Percentiles rank a stretch among this genome's conserved stretches.
phyloP scores from a whole-genome alignment of 2,113 vertebrate genomes.

The Tamias sibiricus region DNA sequence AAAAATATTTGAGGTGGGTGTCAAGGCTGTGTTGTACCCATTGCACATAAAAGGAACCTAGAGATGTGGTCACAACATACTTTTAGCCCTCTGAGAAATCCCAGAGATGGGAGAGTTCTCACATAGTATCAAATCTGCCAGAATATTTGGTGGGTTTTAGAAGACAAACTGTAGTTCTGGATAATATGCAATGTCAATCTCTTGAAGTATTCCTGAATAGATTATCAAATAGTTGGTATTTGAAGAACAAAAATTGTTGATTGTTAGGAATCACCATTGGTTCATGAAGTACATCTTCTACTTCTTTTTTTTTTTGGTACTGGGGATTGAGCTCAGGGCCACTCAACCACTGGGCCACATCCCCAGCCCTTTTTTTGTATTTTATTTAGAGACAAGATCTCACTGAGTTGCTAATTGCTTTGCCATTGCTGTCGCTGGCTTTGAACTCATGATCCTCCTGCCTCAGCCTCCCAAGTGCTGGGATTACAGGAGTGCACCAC shows the following conservation, averaged over 20 bases:
- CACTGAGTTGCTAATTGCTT: too few relatives aligned
- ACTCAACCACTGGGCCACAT: too few relatives aligned
- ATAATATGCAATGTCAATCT: background rate
- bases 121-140: background rate
- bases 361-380: too few relatives aligned
- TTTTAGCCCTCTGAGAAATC: background rate
- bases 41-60: background rate
- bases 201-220: background rate
- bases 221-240: conserved; percentile 28
- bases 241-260: background rate
- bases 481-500: too few relatives aligned
- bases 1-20: background rate
- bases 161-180: background rate
- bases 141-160: background rate
- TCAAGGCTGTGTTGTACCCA: background rate
- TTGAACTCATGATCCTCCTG: too few relatives aligned
- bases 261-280: background rate
- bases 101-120: background rate
- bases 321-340: too few relatives aligned
- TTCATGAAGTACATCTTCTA: conserved; percentile 29
- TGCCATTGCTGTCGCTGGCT: too few relatives aligned
- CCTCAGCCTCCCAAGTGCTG: too few relatives aligned
- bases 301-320: too few relatives aligned
- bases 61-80: background rate
- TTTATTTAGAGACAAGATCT: too few relatives aligned